A percentile compares a stretch with the other conserved stretches of the same genome.
Conservation (phyloP, 2,797 vertebrate species). For the Parambassis ranga region DNA sequence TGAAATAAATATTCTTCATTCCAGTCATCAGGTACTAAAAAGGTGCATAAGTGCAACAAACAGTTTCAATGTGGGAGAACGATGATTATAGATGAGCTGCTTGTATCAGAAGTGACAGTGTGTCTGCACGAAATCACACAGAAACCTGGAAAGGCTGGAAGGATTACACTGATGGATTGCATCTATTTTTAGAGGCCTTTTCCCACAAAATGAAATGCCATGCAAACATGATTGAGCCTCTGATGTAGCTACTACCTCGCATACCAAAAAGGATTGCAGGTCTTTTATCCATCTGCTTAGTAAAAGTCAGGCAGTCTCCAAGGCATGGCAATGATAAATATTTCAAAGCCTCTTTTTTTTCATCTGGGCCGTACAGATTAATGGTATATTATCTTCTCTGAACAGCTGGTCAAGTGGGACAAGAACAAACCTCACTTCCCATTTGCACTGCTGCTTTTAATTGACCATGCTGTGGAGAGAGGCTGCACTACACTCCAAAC, state of each 20-base stretch:
- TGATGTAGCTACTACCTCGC: slow-evolving; percentile 48
- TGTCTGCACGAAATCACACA: slow-evolving; percentile 30
- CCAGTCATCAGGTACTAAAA: not conserved
- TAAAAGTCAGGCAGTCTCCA: slow-evolving; percentile 30
- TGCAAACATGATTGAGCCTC: slow-evolving; percentile 54
- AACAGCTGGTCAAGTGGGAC: slow-evolving; percentile 53
- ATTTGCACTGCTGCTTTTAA: slow-evolving; percentile 59
- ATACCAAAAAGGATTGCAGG: slow-evolving; percentile 50
- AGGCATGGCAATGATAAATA: slow-evolving; percentile 50
- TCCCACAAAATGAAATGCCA: slow-evolving; percentile 55
- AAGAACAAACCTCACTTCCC: slow-evolving; percentile 65
- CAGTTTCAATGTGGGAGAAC: not conserved
- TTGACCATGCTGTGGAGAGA: slow-evolving; percentile 41
- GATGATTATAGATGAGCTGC: slow-evolving; percentile 38
- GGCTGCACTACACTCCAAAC: slow-evolving; percentile 21
- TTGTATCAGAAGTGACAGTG: slow-evolving; percentile 34
- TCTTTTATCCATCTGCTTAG: slow-evolving; percentile 61
- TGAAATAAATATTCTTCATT: not conserved
- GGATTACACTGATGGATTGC: slow-evolving; percentile 72
- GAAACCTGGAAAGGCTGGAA: slow-evolving; percentile 43
- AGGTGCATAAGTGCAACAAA: slow-evolving; percentile 17
- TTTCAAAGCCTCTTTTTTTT: slow-evolving; percentile 59
- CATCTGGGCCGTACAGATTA: slow-evolving; percentile 47
- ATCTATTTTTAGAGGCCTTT: slow-evolving; percentile 66
- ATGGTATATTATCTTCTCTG: slow-evolving; percentile 57